phyloP scores from a whole-genome alignment of 2,888 invertebrate genomes.

The Sminthurinus aureus region DNA sequence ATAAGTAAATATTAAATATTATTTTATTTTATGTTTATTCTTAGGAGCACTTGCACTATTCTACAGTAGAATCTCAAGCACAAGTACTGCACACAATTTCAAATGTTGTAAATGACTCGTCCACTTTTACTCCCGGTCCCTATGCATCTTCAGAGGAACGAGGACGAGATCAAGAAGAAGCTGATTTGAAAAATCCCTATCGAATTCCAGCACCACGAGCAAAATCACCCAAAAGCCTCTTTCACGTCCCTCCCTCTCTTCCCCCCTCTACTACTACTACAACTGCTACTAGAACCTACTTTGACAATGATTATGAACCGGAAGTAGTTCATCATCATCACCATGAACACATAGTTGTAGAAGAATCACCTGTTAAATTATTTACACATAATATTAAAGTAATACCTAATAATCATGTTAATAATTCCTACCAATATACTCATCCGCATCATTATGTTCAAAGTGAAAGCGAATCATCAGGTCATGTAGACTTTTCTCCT shows the following conservation, averaged over 20 bases:
- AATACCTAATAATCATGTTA: background rate
- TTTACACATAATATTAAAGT: background rate
- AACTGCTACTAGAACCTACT: background rate
- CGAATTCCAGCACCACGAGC: background rate
- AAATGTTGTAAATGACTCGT: no score
- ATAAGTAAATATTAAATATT: background rate
- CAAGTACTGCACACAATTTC: no score
- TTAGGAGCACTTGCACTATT: conserved; percentile 9
- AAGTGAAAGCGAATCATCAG: background rate
- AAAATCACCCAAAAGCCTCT: background rate
- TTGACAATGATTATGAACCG: background rate
- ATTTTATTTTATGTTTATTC: background rate
- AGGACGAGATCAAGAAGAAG: background rate
- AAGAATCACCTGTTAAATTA: background rate
- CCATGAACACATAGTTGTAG: background rate
- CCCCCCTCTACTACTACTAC: no score
- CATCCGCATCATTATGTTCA: background rate
- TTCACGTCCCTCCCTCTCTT: background rate
- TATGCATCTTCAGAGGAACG: background rate
- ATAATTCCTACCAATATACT: background rate
- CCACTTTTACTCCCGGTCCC: no score
- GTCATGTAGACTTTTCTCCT: background rate
- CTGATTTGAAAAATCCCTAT: conserved; percentile 4
- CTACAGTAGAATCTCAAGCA: no score
- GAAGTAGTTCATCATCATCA: background rate